Conservation (phyloP, 2,113 vertebrate species). For the Lophius piscatorius region DNA sequence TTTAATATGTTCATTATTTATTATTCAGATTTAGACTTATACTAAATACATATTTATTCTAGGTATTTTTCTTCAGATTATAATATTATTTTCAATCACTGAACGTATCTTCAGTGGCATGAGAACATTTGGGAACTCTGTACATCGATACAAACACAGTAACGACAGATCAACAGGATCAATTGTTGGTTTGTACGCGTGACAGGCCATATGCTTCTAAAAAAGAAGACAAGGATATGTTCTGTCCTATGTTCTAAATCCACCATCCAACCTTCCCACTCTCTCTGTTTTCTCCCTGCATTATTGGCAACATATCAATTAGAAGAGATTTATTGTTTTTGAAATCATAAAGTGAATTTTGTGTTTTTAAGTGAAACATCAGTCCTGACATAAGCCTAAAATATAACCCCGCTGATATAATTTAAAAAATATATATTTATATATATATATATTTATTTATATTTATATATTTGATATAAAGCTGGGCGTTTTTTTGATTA, state of each 20-base stretch:
- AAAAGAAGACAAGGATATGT: conserved; percentile 58
- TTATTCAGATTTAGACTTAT: too few relatives aligned
- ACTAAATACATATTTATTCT: too few relatives aligned
- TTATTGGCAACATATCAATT: background rate
- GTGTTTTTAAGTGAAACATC: background rate
- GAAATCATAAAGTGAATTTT: background rate
- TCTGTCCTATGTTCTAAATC: conserved; percentile 51
- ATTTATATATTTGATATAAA: too few relatives aligned
- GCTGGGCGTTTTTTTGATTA: conserved; percentile 1
- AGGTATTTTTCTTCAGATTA: too few relatives aligned
- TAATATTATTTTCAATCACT: too few relatives aligned
- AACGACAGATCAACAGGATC: conserved; percentile 49
- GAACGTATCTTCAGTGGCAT: too few relatives aligned
- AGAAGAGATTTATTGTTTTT: background rate
- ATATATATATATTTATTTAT: too few relatives aligned
- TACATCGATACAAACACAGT: too few relatives aligned
- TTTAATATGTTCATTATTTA: too few relatives aligned
- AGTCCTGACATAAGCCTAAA: background rate
- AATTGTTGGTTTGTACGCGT: conserved; percentile 70
- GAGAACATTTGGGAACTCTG: too few relatives aligned
- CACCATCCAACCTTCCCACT: conserved; percentile 35
- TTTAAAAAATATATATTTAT: background rate
- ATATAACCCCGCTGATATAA: background rate
- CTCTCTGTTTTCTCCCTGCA: background rate
- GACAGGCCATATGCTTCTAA: conserved; percentile 46